Base-by-base conservation (phyloP, 2,888 invertebrate genomes). In the Dynastes tityus region DNA sequence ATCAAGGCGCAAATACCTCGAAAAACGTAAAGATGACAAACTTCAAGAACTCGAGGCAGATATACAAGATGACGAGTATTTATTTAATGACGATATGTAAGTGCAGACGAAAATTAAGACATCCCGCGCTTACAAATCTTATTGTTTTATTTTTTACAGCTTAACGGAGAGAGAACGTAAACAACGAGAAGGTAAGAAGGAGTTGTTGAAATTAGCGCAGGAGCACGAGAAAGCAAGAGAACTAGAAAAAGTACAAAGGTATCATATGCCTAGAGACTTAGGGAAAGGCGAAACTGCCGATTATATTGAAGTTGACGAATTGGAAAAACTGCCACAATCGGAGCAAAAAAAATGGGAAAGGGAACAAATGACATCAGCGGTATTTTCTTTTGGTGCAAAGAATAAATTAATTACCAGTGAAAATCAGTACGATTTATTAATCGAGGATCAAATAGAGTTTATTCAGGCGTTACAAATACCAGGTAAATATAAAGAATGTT, bases 391-490 rank as follows among this genome's bases (percentile, higher is more conserved):
- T 90, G 99, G 99, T 8, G 97, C 98, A 0, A 96, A 95, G 88
- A 96, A 98, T 91, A 94, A 94, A 16, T 88, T 89, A 82, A 86
- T 82, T 27, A 77, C 77, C 85, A 90, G 86, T 78, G 85, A 94
- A 86, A 92, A 95, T 85, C 96, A 98, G 83, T 99, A 99, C 90
- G 98, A 99, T 81, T 90, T 98, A 45, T 89, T 99, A 49, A 89
- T 99, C 82, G 98, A 98, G 87, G 98, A 99, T 88, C 97, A 98
- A 89, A 98, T 99, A 85, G 98, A 99, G 87, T 99, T 99, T 88
- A 96, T 99, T 80, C 97, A 99, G 89, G 95, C 95, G 0, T 88
- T 96, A 0, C 94, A 94, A 83, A 90, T 96, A 87, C 95, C 96
- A 81, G 97, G 96, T 85, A 80, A 76, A 45, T 80, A 65, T 9